A percentile compares a stretch with the other conserved stretches of the same genome.
phyloP scores from a whole-genome alignment of 1,140 invertebrate genomes.

The Danaus melanippus region DNA sequence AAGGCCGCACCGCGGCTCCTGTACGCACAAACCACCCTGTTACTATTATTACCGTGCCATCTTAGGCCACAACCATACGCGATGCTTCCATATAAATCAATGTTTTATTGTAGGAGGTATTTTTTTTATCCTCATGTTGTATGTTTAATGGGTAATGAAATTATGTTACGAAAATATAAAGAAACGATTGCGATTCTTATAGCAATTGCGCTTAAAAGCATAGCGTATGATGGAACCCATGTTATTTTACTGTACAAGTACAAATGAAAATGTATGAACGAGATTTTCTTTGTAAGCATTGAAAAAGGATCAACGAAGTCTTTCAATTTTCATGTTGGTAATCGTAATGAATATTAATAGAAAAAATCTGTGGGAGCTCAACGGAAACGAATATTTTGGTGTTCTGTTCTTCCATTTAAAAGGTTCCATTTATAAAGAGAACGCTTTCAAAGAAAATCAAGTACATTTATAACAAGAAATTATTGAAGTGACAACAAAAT shows the following conservation, averaged over 20 bases:
- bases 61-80: conserved; percentile 18
- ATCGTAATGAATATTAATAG: conserved; percentile 26
- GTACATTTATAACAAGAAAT: conserved; percentile 13
- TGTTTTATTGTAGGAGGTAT: conserved; percentile 13
- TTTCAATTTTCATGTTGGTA: conserved; percentile 18
- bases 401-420: too few relatives aligned
- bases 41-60: conserved; percentile 30
- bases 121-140: background rate
- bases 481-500: conserved; percentile 15
- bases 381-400: conserved; percentile 6
- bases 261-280: conserved; percentile 24
- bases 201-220: conserved; percentile 12
- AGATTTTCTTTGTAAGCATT: conserved; percentile 25
- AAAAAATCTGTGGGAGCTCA: conserved; percentile 13
- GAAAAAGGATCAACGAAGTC: conserved; percentile 19
- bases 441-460: conserved; percentile 13
- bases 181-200: conserved; percentile 11
- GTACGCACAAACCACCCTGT: conserved; percentile 66
- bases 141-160: background rate
- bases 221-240: conserved; percentile 25
- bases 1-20: conserved; percentile 72
- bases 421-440: background rate
- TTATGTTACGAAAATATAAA: conserved; percentile 2
- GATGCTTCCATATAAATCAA: conserved; percentile 10
- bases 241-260: conserved; percentile 10